Conservation (phyloP, 2,888 invertebrate species). For the Nomada lathburiana region DNA sequence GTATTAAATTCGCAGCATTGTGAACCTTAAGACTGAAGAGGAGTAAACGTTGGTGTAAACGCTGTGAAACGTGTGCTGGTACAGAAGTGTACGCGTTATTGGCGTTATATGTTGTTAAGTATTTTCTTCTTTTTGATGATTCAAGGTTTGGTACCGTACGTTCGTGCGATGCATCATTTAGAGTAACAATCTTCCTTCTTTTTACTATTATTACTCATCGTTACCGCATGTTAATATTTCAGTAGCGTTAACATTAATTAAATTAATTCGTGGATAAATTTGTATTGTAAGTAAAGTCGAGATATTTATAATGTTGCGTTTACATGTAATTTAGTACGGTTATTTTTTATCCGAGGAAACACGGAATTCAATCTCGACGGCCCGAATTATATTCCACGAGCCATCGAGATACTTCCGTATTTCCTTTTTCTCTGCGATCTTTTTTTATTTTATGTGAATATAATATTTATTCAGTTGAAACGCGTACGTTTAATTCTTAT, state of each 20-base stretch:
- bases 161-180: neutral
- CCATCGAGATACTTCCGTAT: too few relatives aligned
- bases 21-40: slow-evolving; percentile 50
- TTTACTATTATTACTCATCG: neutral
- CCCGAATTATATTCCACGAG: too few relatives aligned
- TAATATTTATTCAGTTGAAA: slow-evolving; percentile 11
- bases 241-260: slow-evolving; percentile 1
- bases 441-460: slow-evolving; percentile 5
- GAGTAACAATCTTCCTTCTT: too few relatives aligned
- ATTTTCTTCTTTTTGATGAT: slow-evolving; percentile 2
- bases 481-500: too few relatives aligned
- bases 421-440: neutral
- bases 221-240: slow-evolving; percentile 6
- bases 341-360: neutral
- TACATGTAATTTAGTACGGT: neutral
- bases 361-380: neutral
- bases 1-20: slow-evolving; percentile 29
- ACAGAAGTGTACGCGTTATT: neutral
- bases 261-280: neutral
- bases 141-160: neutral
- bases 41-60: slow-evolving; percentile 26
- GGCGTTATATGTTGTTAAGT: slow-evolving; percentile 12
- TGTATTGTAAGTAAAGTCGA: neutral
- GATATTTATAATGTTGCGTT: neutral
- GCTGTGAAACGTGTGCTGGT: neutral